Evolutionary conservation across 2,113 vertebrate species (phyloP).

Genomic region (Alosa alosa): DNA sequence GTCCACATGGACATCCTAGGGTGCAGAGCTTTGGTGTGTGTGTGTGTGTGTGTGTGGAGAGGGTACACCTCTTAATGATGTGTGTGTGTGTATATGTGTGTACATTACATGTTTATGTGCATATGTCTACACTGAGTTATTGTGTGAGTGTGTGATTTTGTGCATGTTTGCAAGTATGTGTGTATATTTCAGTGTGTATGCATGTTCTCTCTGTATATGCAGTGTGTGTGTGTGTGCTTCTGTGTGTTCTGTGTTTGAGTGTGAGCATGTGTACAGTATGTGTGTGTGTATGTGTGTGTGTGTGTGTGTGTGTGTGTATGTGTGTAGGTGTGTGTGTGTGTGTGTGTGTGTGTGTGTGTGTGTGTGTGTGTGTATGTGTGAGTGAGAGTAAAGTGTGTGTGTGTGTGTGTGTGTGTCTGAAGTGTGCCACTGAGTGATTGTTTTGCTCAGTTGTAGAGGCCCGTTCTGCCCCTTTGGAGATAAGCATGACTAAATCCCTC

Average conservation of each 20-base stretch:
- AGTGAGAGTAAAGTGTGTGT: not conserved
- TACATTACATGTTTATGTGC: not conserved
- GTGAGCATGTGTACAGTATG: not conserved
- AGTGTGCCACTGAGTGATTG: too few species aligned
- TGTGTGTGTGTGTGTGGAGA: too few species aligned
- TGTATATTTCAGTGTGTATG: too few species aligned
- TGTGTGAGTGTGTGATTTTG: not conserved
- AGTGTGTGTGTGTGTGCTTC: not conserved
- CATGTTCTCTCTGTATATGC: too few species aligned
- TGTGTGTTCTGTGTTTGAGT: not conserved
- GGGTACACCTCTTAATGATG: too few species aligned
- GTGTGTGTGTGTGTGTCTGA: too few species aligned
- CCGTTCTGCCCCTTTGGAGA: slow-evolving; percentile 73
- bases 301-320: slow-evolving; percentile 16
- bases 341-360: not conserved
- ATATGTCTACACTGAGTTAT: not conserved
- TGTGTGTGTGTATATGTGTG: not conserved
- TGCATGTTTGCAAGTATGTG: not conserved
- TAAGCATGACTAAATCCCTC: slow-evolving; percentile 71
- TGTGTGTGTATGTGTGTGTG: not conserved
- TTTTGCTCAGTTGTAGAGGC: slow-evolving; percentile 58
- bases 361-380: not conserved
- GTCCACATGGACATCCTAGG: not conserved
- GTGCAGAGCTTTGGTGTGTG: too few species aligned
- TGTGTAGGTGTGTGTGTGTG: slow-evolving; percentile 37